These are phyloP conservation scores for Steinernema feltiae DNA, from an alignment of 1,140 invertebrate species.

Conservation along the genomic window DNA sequence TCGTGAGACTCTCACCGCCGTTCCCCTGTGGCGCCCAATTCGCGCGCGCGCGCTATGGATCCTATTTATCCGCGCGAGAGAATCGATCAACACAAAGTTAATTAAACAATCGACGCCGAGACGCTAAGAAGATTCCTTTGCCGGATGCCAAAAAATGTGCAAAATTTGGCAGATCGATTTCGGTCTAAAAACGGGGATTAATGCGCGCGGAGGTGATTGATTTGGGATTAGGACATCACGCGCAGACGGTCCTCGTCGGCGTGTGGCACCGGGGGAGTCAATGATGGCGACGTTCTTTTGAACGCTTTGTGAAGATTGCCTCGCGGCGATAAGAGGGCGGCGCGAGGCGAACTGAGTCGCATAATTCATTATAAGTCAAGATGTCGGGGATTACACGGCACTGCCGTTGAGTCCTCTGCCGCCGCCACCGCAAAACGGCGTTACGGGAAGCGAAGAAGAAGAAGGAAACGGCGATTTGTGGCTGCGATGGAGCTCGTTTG, in stretches of 20 bases:
- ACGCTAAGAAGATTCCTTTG: no score
- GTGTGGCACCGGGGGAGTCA: neutral
- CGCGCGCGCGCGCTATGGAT: neutral
- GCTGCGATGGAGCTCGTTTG: no score
- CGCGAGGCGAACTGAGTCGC: conserved; percentile 1
- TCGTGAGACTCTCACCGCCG: neutral
- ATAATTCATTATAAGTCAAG: conserved; percentile 15
- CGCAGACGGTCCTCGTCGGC: neutral
- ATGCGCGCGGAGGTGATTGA: neutral
- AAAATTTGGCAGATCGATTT: no score
- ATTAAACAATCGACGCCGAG: conserved; percentile 4
- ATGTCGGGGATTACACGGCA: conserved; percentile 6
- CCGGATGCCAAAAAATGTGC: neutral
- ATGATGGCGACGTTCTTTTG: no score
- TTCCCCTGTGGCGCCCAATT: neutral
- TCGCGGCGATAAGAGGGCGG: conserved; percentile 4
- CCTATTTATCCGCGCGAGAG: conserved; percentile 9
- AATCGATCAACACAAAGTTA: conserved; percentile 11
- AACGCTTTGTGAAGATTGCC: neutral
- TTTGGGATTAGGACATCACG: neutral
- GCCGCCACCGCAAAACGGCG: no score
- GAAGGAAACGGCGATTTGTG: no score
- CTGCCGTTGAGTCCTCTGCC: no score
- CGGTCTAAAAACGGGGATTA: neutral
- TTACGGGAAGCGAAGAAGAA: no score